Evolutionary conservation across 1,140 invertebrate species (phyloP), one percentile per base, ranked within the genome.

Genomic region (Drosophila oshimai): DNA sequence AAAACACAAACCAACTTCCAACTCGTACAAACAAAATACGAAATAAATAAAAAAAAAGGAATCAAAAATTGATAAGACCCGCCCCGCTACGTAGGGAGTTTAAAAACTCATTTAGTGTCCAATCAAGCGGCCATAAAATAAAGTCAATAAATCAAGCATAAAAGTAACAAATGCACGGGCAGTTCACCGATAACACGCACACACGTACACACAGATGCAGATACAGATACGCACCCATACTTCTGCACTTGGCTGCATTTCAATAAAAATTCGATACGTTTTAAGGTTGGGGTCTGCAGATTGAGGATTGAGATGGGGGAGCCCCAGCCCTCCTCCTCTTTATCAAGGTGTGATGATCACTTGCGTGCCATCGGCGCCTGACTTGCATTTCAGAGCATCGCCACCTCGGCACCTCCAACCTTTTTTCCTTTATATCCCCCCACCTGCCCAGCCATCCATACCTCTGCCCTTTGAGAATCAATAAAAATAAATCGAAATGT

Each of bases 401-500:
- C 34, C 70, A 44, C 72, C 41, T 68, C 33, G 50, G 53, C 53
- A 62, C 58, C 58, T 60, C 28, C 58, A 60, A 42, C 58, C 54
- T 24, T 34, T 41, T 18, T 18, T 13, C 10, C 54, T 24, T 34
- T 41, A 12, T 18, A 13, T 6, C 39, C 31, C 12, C 28, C 22
- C 18, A 9, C 12, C 4, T 22, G 13, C 13, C 3, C 24, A n/a
- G n/a, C n/a, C n/a, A n/a, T n/a, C n/a, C n/a, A n/a, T 10, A 29
- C 29, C 13, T 6, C 26, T 29, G 55, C 68, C 46, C 39, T 73
- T 62, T 20, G 54, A 64, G 62, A 87, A 81, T 87, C 81, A 87
- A 87, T 87, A 87, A 87, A 87, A 87, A 87, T 87, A 87, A 87
- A 87, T 87, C 77, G 83, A 87, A 81, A 77, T 87, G 81, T 87